Base-by-base conservation (phyloP, 2,113 vertebrate species). In the Thomomys bottae region DNA sequence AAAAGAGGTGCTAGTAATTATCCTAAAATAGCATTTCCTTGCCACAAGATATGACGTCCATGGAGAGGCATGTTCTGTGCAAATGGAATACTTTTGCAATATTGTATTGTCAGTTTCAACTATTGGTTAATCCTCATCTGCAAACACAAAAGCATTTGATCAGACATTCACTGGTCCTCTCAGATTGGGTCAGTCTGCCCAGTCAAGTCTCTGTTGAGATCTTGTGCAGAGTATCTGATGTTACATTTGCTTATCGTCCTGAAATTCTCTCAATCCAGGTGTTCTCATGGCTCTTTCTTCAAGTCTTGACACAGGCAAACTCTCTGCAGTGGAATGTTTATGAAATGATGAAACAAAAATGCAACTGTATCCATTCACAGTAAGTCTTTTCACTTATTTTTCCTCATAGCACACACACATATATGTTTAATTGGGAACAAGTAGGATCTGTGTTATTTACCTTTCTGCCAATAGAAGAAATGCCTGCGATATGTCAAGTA, bases 1-100 rank as follows among this genome's bases (percentile, higher is more conserved):
- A 64, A 82, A 86, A 28, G 42, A 80, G n/a, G 86, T 89, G 59
- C 49, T 64, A 72, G 78, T 61, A 61, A 84, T 81, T 77, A 95
- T 26, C 49, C 72, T 36, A 87, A 87, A 92, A 96, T 87, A 89
- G 85, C 26, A 38, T 72, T 87, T 89, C 68, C 63, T 93, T 61
- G 66, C 42, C 63, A 42, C 36, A 81, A 83, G 45, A 72, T 76
- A 81, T 67, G 59, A 84, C 90, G 40, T 87, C 40, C 54, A 67
- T 15, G 68, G 63, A 80, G 82, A 81, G n/a, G 40, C 45, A 88
- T 63, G 21, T 81, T 88, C n/a, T 77, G 21, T 36, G n/a, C 64
- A 73, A 93, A 84, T 64, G 42, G 75, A 92, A 66, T 34, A 72
- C 18, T 61, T 61, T 66, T 66, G 57, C 38, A 40, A 26, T 77